Evolutionary conservation across 2,888 invertebrate species (phyloP), one percentile per base, ranked within the genome.

Genomic region (Hololepta plana): DNA sequence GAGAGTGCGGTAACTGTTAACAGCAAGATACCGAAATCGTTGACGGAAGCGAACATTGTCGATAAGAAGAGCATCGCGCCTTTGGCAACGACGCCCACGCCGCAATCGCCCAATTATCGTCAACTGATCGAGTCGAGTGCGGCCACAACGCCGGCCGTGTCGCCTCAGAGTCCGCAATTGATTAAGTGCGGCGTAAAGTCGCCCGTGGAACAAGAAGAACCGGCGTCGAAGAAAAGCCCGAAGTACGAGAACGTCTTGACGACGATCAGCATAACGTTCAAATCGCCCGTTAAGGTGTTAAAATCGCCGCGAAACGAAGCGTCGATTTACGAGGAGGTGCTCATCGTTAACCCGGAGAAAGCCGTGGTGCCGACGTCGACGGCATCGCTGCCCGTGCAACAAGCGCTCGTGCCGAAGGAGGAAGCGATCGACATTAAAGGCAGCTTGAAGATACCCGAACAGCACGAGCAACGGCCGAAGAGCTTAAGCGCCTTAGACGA

Each of bases 181-280:
- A 12, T 2, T 32, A 29, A 21, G 32, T 31, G 6, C 32, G 34
- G 8, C 19, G 25, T 25, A 30, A 26, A 26, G 26, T 9, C 21
- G 23, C 14, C 29, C 29, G 3, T 38, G 59, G n/a, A n/a, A n/a
- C n/a, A n/a, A n/a, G n/a, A n/a, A n/a, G n/a, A n/a, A n/a, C n/a
- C n/a, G n/a, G n/a, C n/a, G n/a, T n/a, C n/a, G n/a, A n/a, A n/a
- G 6, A 58, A 59, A 40, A 68, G 67, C 40, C 71, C 71, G 0
- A 48, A 42, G 7, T 53, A 54, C 33, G 54, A 55, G 30, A 55
- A 55, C 32, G 47, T 74, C 1, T 64, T 72, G 42, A 72, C 74
- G 2, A 75, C 75, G 1, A 75, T 75, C 12, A 74, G 70, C 49
- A 75, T 75, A 5, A 74, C 70, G 2, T 75, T 74, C 44, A 59